Evolutionary conservation across 2,888 invertebrate species (phyloP).

Genomic region (Ariolimax columbianus): DNA sequence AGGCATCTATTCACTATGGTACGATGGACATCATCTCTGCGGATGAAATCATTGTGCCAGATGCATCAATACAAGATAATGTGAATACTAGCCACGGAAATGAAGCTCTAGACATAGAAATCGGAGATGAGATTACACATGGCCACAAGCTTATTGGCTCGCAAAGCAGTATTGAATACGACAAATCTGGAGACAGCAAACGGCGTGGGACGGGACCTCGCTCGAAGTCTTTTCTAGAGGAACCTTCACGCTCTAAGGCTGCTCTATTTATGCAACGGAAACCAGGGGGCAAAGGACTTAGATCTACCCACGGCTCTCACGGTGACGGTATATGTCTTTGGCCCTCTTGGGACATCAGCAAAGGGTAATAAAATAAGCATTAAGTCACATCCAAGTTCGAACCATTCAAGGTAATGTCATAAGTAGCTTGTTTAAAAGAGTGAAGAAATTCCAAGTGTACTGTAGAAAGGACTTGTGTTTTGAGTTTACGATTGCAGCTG

Average conservation of each 20-base stretch:
- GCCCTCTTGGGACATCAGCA: conserved; percentile 41
- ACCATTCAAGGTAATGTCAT: conserved; percentile 13
- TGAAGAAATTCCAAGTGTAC: neutral
- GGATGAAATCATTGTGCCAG: conserved; percentile 23
- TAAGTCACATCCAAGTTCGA: conserved; percentile 18
- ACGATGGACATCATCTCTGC: conserved; percentile 45
- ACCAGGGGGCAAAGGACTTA: conserved; percentile 36
- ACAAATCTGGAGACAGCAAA: conserved; percentile 39
- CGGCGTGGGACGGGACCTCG: conserved; percentile 39
- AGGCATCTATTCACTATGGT: conserved; percentile 27
- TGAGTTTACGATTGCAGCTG: neutral
- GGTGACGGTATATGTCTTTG: conserved; percentile 45
- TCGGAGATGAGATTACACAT: conserved; percentile 33
- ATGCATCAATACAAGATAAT: conserved; percentile 24
- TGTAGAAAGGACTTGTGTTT: neutral
- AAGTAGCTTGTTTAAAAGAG: conserved; percentile 2
- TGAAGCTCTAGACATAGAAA: conserved; percentile 13
- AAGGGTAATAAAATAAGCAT: conserved; percentile 32
- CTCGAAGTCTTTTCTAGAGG: conserved; percentile 47
- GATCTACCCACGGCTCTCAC: conserved; percentile 47
- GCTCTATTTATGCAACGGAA: conserved; percentile 45
- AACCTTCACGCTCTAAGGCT: conserved; percentile 43
- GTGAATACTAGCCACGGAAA: conserved; percentile 2
- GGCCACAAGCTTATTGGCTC: conserved; percentile 45
- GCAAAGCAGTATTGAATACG: conserved; percentile 46